Evolutionary conservation across 2,113 vertebrate species (phyloP).

Genomic region (Bothrops jararaca): DNA sequence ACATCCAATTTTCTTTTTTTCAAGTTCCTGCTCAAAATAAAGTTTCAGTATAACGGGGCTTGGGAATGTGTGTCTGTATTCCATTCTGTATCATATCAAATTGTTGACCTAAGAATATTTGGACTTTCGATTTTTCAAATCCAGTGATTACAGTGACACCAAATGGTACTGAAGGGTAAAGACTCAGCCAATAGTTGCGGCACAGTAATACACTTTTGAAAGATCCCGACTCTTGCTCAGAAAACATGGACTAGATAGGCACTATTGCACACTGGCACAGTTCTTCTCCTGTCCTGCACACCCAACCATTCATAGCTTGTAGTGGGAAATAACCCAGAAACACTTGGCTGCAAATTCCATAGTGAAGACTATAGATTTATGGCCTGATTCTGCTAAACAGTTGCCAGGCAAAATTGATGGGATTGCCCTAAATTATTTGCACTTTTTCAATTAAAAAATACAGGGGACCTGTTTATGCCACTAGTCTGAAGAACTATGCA

Average conservation of each 20-base stretch:
- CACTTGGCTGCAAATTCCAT: not conserved
- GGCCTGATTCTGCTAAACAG: not conserved
- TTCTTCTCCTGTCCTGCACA: no score
- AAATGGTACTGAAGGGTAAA: constrained; percentile 20
- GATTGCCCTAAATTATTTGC: not conserved
- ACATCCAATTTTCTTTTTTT: not conserved
- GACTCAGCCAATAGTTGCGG: not conserved
- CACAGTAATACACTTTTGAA: not conserved
- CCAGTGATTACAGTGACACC: constrained; percentile 46
- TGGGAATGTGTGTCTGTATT: not conserved
- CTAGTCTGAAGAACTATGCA: not conserved
- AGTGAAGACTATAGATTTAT: not conserved
- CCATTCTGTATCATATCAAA: not conserved
- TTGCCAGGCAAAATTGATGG: not conserved
- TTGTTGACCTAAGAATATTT: not conserved
- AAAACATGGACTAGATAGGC: not conserved
- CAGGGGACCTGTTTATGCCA: not conserved
- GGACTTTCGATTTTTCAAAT: not conserved
- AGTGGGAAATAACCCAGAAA: not conserved
- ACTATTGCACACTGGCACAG: not conserved
- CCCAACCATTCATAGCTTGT: not conserved
- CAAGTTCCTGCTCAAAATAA: not conserved
- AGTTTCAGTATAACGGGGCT: not conserved
- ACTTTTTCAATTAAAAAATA: not conserved
- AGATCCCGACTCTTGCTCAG: not conserved